Evolutionary conservation across 2,888 invertebrate genomes (phyloP), one percentile per base, ranked within the genome.

Genomic region (Nemoura dubitans): DNA sequence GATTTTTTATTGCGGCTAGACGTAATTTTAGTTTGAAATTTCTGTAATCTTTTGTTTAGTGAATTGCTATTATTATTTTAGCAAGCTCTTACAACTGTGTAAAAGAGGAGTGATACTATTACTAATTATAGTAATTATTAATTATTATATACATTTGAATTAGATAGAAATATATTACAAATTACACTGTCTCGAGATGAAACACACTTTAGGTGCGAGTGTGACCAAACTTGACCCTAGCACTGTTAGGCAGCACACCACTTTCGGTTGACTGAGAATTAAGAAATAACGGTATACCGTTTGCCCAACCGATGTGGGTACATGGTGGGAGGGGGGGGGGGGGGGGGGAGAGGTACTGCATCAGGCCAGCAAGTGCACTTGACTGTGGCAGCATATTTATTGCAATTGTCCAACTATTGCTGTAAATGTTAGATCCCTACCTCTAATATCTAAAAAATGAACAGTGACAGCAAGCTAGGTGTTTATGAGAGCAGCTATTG

Each of bases 21-120:
- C 59, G 59, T 59, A 59, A 59, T 59, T 59, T 59, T 59, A 59
- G 59, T 21, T 59, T 2, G 21, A 14, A 59, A 59, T 7, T 21
- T 59, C 59, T 10, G 59, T 21, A 59, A 21, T 21, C 59, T 59
- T 59, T 59, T 59, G 59, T 59, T 59, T 59, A 21, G 21, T 21
- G 59, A 59, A 36, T 59, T 59, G 59, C 59, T 59, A 59, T 59
- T 59, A 21, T 59, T 59, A 59, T 59, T 59, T 59, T 59, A 59
- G 59, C 59, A 7, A 59, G 59, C 59, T 59, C 59, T 10, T 59
- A 7, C 59, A 59, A 59, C 59, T 59, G 59, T 1, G 3, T 59
- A 59, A 59, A 59, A 59, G 21, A 59, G 59, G 59, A 59, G 59
- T 59, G 59, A 59, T 59, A 59, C 59, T 59, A 59, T 21, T 36